phyloP scores from a whole-genome alignment of 1,140 invertebrate genomes.

The Drosophila kohkoa region DNA sequence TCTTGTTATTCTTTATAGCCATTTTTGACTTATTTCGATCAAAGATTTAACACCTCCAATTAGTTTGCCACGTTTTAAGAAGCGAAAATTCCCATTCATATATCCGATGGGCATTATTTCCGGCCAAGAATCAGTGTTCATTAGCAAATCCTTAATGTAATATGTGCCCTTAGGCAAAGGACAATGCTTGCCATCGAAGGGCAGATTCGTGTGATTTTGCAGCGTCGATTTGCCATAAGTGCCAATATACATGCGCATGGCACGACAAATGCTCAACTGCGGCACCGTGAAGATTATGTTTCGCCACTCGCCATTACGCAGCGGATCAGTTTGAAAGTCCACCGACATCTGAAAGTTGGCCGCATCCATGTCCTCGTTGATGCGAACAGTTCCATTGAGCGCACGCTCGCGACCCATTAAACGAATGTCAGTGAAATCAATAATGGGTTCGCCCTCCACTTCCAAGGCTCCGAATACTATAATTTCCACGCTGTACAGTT shows the following conservation, averaged over 20 bases:
- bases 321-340: constrained; percentile 32
- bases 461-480: constrained; percentile 7
- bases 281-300: constrained; percentile 33
- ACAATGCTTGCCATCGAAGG: constrained; percentile 25
- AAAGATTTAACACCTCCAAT: neutral
- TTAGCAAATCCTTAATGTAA: constrained; percentile 30
- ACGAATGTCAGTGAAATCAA: constrained; percentile 28
- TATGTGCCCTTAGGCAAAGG: constrained; percentile 40
- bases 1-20: neutral
- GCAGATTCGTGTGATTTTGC: constrained; percentile 34
- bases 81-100: neutral
- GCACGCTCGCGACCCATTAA: constrained; percentile 27
- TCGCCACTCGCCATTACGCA: constrained; percentile 31
- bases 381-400: constrained; percentile 30
- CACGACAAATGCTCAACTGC: constrained; percentile 20
- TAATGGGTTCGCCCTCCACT: constrained; percentile 1
- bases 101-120: constrained; percentile 27
- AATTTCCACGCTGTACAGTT: constrained; percentile 3
- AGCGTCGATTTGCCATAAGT: constrained; percentile 18
- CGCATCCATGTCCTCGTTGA: constrained; percentile 31
- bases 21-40: neutral
- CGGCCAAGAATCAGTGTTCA: constrained; percentile 41
- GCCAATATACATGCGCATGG: constrained; percentile 2
- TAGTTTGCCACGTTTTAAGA: constrained; percentile 6
- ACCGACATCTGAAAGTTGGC: neutral